These are phyloP conservation scores for Uria lomvia DNA, from an alignment of 2,113 vertebrate species.

Conservation along the genomic window DNA sequence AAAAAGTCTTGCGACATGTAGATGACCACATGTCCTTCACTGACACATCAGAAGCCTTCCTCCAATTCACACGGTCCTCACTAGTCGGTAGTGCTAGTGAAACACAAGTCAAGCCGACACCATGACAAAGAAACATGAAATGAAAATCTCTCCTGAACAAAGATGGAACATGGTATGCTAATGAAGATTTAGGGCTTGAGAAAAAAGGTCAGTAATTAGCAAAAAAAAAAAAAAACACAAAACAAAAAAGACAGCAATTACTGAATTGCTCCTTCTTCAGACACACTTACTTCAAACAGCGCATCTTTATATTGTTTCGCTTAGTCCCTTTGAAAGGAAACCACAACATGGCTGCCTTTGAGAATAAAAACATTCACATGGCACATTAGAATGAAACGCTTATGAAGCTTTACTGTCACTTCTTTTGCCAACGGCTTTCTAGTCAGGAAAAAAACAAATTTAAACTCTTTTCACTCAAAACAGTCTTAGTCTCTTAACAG, in stretches of 20 bases:
- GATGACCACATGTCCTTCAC: neutral
- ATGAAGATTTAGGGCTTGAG: neutral
- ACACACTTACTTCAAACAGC: neutral
- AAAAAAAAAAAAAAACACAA: neutral
- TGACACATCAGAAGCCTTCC: neutral
- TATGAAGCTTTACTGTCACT: neutral
- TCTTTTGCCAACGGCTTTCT: neutral
- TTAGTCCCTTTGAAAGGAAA: conserved; percentile 16
- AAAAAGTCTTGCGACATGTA: neutral
- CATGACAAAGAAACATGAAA: neutral
- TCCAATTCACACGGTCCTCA: neutral
- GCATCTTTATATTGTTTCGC: neutral
- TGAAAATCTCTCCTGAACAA: neutral
- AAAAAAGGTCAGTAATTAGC: neutral
- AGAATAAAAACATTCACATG: neutral
- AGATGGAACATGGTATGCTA: neutral
- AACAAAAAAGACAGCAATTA: neutral
- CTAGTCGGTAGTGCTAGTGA: neutral
- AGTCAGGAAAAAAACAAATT: neutral
- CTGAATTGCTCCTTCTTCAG: neutral
- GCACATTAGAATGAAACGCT: neutral
- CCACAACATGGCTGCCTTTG: conserved; percentile 1
- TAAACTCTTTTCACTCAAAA: neutral
- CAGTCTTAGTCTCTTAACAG: neutral
- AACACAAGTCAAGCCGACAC: neutral